Conservation (phyloP, 2,888 invertebrate genomes). For the Habroteleia sp. region DNA sequence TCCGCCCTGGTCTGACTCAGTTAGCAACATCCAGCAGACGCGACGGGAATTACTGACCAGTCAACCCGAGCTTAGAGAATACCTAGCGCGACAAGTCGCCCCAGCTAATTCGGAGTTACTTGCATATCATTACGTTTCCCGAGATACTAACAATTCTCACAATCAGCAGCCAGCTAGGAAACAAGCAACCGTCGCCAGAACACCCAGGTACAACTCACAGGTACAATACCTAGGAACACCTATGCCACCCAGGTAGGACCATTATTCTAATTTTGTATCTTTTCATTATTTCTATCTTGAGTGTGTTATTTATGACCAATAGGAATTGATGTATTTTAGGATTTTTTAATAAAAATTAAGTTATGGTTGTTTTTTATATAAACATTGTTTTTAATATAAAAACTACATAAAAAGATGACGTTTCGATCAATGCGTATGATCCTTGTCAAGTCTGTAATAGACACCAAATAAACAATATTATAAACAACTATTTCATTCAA, state of each 20-base stretch:
- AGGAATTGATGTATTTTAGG: too few relatives aligned
- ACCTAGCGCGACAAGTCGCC: constrained; percentile 71
- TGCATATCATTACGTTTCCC: constrained; percentile 67
- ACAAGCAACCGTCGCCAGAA: constrained; percentile 69
- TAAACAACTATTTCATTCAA: too few relatives aligned
- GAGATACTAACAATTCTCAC: constrained; percentile 69
- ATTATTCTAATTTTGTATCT: background rate
- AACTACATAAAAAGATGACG: too few relatives aligned
- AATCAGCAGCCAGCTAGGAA: constrained; percentile 73
- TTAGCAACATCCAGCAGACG: constrained; percentile 67
- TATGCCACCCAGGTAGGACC: constrained; percentile 76
- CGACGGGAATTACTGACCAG: constrained; percentile 74
- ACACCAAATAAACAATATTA: too few relatives aligned
- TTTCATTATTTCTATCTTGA: background rate
- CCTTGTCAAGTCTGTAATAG: too few relatives aligned
- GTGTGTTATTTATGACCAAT: too few relatives aligned
- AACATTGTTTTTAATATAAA: too few relatives aligned
- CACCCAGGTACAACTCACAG: too few relatives aligned
- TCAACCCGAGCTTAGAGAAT: constrained; percentile 75
- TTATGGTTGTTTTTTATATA: too few relatives aligned
- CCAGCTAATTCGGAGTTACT: constrained; percentile 67
- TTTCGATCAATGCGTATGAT: too few relatives aligned
- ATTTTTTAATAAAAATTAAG: too few relatives aligned
- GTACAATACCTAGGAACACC: too few relatives aligned
- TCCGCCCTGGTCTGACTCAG: constrained; percentile 78